A percentile compares a stretch with the other conserved stretches of the same genome.
Evolutionary conservation across 2,113 vertebrate genomes (phyloP).

Genomic region (Tricholaema leucomelas): DNA sequence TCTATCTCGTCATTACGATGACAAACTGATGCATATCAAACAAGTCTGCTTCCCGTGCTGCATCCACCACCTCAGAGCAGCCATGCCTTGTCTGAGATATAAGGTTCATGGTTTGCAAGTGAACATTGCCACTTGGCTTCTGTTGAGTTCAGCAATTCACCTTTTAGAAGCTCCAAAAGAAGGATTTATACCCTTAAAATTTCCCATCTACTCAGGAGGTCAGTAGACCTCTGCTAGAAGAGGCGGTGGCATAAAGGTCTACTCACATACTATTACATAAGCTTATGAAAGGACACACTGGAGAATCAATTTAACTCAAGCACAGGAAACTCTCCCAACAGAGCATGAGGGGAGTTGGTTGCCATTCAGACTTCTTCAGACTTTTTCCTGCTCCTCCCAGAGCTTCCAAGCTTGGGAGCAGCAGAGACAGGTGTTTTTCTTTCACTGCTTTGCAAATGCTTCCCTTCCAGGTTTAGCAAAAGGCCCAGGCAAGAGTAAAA

Average conservation of each 20-base stretch:
- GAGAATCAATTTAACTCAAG: not conserved
- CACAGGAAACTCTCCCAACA: not conserved
- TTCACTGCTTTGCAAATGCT: not conserved
- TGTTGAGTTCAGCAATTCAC: not conserved
- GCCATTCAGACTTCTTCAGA: not conserved
- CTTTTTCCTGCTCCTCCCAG: not conserved
- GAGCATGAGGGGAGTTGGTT: not conserved
- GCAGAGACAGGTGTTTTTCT: not conserved
- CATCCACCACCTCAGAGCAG: not conserved
- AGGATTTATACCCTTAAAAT: not conserved
- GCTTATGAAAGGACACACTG: not conserved
- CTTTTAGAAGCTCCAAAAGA: not conserved
- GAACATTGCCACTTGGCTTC: not conserved
- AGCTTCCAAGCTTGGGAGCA: not conserved
- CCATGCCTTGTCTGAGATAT: not conserved
- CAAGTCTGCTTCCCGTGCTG: not conserved
- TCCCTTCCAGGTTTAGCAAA: not conserved
- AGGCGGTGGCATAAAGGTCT: not conserved
- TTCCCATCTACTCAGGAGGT: not conserved
- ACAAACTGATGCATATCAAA: not conserved
- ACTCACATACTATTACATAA: not conserved
- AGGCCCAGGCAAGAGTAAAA: not conserved
- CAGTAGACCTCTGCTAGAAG: not conserved
- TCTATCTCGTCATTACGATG: not conserved
- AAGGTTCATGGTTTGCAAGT: not conserved